Base-by-base conservation (phyloP, 2,797 vertebrate genomes). In the Etheostoma perlongum region DNA sequence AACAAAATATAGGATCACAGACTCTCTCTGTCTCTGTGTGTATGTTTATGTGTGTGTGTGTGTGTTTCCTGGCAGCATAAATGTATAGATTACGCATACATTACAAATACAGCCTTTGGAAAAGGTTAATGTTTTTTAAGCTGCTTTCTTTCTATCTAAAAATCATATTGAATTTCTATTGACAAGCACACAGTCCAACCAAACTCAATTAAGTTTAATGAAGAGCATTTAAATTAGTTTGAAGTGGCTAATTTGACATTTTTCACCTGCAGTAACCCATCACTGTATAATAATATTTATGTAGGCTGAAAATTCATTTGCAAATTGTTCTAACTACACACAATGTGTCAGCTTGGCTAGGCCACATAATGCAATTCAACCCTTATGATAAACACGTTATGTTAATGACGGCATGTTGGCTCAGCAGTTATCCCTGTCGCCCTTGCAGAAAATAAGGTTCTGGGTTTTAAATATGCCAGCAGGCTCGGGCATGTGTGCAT, bases 181-280 rank as follows among this genome's bases (percentile, higher is more conserved):
- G 68, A 52, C 72, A 76, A 69, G 25, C 49, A 75, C 16, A 27
- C 70, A 51, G 55, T 73, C 36, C 42, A 74, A 33, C 69, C 53
- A 64, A 84, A 88, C 57, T 72, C 10, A 73, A 79, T 83, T 88
- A 58, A 40, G 16, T 81, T 25, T 67, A 72, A 82, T 87, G 71
- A 67, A 65, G 55, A 48, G 55, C 53, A 84, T 82, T 83, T 60
- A 27, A 76, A 66, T 83, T 46, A 67, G 63, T 87, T 81, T 84
- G 21, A 84, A 78, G 79, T 78, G 63, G 57, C 48, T 90, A 84
- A 92, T 90, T 83, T 73, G 67, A 84, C 72, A 75, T 85, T 68
- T 87, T 88, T 84, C 74, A 83, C 84, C 48, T 66, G 62, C 78
- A 77, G 74, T 59, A 59, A 42, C 54, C 62, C 7, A 25, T 72